phyloP scores from a whole-genome alignment of 2,888 invertebrate species.

The Seladonia tumulorum region DNA sequence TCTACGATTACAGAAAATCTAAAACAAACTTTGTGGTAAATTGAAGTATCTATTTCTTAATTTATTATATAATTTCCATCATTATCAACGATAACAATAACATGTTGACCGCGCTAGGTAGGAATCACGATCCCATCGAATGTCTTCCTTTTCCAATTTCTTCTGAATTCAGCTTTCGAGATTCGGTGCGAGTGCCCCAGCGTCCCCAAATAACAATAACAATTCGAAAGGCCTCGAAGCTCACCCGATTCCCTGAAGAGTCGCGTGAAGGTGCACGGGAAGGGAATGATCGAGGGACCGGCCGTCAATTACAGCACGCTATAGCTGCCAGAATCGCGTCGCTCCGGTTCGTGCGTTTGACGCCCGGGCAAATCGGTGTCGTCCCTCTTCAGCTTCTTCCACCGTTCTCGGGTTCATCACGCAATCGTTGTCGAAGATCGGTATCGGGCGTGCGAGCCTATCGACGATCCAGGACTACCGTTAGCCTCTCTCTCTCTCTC shows the following conservation, averaged over 20 bases:
- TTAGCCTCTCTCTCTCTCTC: conserved; percentile 65
- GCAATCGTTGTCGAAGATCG: conserved; percentile 66
- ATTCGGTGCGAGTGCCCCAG: not conserved
- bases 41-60: no score
- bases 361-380: conserved; percentile 19
- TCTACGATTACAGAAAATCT: no score
- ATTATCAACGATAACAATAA: no score
- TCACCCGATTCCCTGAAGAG: not conserved
- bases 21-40: no score
- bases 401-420: conserved; percentile 33
- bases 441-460: conserved; percentile 58
- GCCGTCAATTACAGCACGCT: conserved; percentile 9
- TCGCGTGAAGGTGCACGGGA: not conserved
- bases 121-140: not conserved
- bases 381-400: conserved; percentile 35
- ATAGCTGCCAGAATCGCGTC: not conserved
- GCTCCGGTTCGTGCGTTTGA: conserved; percentile 6
- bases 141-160: not conserved
- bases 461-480: conserved; percentile 74
- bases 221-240: not conserved
- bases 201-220: not conserved
- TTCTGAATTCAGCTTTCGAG: not conserved
- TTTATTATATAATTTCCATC: no score
- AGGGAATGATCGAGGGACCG: not conserved
- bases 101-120: no score